phyloP scores from a whole-genome alignment of 2,888 invertebrate species.

The Brassicogethes aeneus region DNA sequence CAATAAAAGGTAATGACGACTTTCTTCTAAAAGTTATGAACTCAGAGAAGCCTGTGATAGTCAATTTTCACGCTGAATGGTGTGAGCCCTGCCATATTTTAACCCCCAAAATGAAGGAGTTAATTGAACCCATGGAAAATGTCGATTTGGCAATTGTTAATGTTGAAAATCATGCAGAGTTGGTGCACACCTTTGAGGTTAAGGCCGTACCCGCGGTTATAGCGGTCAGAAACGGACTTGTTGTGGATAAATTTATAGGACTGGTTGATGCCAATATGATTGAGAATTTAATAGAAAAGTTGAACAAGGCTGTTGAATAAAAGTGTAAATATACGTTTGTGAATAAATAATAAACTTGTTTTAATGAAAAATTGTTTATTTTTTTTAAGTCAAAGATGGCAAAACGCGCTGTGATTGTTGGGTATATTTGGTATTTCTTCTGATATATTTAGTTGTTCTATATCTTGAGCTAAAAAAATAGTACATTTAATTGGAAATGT shows the following conservation, averaged over 20 bases:
- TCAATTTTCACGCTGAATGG: conserved; percentile 88
- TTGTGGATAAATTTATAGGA: conserved; percentile 82
- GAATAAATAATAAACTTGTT: neutral
- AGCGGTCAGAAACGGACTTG: conserved; percentile 72
- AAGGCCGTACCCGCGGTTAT: conserved; percentile 78
- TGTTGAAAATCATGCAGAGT: conserved; percentile 71
- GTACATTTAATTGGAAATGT: too few relatives aligned
- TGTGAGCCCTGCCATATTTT: conserved; percentile 84
- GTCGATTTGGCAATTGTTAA: conserved; percentile 75
- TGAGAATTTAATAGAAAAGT: conserved; percentile 63
- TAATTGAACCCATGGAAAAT: conserved; percentile 61
- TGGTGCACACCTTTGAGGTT: conserved; percentile 73
- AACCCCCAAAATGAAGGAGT: conserved; percentile 71
- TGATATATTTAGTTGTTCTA: conserved; percentile 19
- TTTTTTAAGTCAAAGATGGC: neutral
- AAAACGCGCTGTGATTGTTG: conserved; percentile 3
- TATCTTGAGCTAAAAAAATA: conserved; percentile 17
- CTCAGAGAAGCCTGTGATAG: conserved; percentile 76
- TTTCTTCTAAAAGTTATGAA: conserved; percentile 78
- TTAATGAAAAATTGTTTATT: neutral
- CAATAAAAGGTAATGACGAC: conserved; percentile 65
- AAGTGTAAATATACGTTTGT: neutral
- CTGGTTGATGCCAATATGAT: conserved; percentile 76
- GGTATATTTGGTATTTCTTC: conserved; percentile 21
- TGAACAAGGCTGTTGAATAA: conserved; percentile 24